phyloP scores from a whole-genome alignment of 2,113 vertebrate species.

The Perca schrenkii region DNA sequence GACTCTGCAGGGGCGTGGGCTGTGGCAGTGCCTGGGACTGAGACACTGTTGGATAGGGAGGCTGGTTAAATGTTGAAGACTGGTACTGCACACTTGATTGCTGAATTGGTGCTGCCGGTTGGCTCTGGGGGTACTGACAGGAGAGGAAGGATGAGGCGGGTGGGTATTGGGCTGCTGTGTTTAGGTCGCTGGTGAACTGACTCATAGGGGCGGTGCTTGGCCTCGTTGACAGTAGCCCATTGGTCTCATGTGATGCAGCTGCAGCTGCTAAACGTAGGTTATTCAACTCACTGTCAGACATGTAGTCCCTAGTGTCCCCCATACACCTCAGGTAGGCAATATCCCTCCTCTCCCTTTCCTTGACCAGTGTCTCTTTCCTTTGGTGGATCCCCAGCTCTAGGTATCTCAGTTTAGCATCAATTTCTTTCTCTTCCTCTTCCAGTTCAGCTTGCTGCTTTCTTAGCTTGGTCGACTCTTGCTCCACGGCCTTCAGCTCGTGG shows the following conservation, averaged over 20 bases:
- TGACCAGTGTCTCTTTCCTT: constrained; percentile 95
- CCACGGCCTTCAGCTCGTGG: constrained; percentile 95
- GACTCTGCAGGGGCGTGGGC: constrained; percentile 88
- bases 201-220: constrained; percentile 85
- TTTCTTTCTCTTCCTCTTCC: constrained; percentile 99
- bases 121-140: constrained; percentile 88
- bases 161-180: constrained; percentile 84
- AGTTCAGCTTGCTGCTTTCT: constrained; percentile 98
- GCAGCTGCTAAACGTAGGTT: constrained; percentile 89
- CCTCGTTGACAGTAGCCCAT: constrained; percentile 83
- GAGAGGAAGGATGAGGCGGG: constrained; percentile 88
- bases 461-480: constrained; percentile 97
- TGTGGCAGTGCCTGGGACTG: constrained; percentile 87
- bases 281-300: constrained; percentile 96
- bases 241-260: constrained; percentile 85
- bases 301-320: constrained; percentile 94
- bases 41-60: constrained; percentile 88
- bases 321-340: constrained; percentile 91
- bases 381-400: constrained; percentile 96
- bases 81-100: constrained; percentile 85
- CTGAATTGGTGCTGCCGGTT: constrained; percentile 76
- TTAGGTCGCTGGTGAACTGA: constrained; percentile 89
- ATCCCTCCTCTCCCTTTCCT: constrained; percentile 92
- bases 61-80: constrained; percentile 86
- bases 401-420: constrained; percentile 97